These are phyloP conservation scores for Drosophila orosa DNA, from an alignment of 1,140 invertebrate genomes.

Conservation along the genomic window DNA sequence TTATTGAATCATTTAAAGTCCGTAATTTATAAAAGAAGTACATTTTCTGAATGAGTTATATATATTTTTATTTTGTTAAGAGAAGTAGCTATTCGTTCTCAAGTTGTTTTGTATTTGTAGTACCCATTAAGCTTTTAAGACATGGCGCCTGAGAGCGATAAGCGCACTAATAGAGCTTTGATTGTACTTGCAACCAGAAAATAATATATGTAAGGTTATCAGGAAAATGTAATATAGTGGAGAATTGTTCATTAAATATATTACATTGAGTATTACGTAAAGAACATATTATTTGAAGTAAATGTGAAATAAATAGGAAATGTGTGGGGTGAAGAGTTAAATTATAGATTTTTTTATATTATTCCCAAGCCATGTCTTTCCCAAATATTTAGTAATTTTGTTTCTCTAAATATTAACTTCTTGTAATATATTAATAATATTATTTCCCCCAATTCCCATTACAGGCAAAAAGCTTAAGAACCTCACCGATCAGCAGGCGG, in stretches of 20 bases:
- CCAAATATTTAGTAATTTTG: neutral
- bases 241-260: neutral
- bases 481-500: conserved; percentile 78
- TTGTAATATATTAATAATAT: neutral
- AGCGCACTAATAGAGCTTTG: neutral
- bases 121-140: conserved; percentile 6
- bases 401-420: neutral
- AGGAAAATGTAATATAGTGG: neutral
- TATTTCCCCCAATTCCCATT: neutral
- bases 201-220: neutral
- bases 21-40: neutral
- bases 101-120: neutral
- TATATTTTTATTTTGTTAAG: neutral
- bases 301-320: too few relatives aligned
- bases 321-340: too few relatives aligned
- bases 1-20: neutral
- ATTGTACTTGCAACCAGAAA: neutral
- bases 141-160: neutral
- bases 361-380: too few relatives aligned
- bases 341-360: neutral
- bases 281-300: neutral
- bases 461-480: conserved; percentile 79
- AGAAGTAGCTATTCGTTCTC: neutral
- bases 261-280: neutral
- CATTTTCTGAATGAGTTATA: neutral